Evolutionary conservation across 2,888 invertebrate species (phyloP), one percentile per base, ranked within the genome.

Genomic region (Rugalucina vietnamica): DNA sequence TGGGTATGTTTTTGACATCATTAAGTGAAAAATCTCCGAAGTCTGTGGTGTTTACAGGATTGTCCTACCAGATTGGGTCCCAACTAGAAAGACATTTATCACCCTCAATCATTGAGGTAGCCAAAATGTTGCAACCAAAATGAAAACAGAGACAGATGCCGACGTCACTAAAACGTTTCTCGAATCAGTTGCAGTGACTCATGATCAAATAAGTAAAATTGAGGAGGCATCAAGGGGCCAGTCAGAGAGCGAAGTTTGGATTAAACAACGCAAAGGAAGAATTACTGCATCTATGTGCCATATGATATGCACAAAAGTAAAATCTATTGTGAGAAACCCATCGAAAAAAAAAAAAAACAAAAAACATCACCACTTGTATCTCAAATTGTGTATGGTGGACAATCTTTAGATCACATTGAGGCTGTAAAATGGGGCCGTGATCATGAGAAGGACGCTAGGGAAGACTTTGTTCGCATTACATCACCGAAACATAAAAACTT

Each of bases 311-410:
- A 43, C 72, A 18, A 72, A 72, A 43, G 27, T 43, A 14, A 39
- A 24, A 3, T 29, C 43, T 43, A 43, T 72, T 39, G 24, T 60
- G 29, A 60, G 60, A 60, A 60, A 18, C 27, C 60, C 27, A 29
- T 1, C 24, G 4, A 60, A 27, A 21, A n/a, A n/a, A n/a, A n/a
- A n/a, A n/a, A n/a, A n/a, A 60, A 27, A 32, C 60, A 60, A 21
- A 72, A 72, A 43, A 27, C 43, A 14, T 43, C 72, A 27, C 72
- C 72, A 37, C 39, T 72, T 72, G 72, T 72, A 10, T 21, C 72
- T 43, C 43, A 72, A 43, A 43, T 72, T 12, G 37, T 72, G 24
- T 37, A 21, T 37, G 39, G 43, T 43, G 72, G 72, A 8, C 37
- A 24, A 43, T 24, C 37, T n/a, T 18, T 72, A 8, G 37, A 37